Percentiles rank a stretch among this genome's conserved stretches.
Conservation (phyloP, 2,888 invertebrate species). For the Agonopterix arenella region DNA sequence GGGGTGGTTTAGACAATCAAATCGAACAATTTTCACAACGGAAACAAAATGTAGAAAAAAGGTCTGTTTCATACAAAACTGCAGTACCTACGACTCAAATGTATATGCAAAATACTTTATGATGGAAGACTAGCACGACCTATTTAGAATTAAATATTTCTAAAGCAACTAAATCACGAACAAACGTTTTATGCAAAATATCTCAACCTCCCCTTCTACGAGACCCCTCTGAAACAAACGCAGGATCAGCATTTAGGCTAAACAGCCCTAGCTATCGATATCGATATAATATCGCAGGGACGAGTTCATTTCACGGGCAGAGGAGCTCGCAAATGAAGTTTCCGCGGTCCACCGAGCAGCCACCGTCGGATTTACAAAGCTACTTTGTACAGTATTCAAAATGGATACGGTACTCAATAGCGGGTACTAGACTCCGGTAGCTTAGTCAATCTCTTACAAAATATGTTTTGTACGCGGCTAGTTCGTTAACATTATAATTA, state of each 20-base stretch:
- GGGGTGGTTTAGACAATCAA: too few species aligned
- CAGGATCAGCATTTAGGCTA: slow-evolving; percentile 26
- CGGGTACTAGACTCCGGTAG: too few species aligned
- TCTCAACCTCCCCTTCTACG: background rate
- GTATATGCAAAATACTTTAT: too few species aligned
- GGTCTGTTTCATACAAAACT: too few species aligned
- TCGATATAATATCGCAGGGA: slow-evolving; percentile 46
- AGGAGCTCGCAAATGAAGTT: slow-evolving; percentile 74
- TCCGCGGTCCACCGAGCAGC: slow-evolving; percentile 58
- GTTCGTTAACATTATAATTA: too few species aligned
- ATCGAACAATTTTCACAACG: too few species aligned
- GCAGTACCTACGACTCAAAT: too few species aligned
- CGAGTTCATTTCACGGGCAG: slow-evolving; percentile 76
- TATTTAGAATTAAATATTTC: too few species aligned
- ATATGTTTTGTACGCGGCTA: too few species aligned
- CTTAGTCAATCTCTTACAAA: too few species aligned
- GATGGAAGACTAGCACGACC: too few species aligned
- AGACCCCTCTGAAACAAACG: slow-evolving; percentile 13
- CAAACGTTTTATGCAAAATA: slow-evolving; percentile 3
- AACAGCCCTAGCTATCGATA: slow-evolving; percentile 24
- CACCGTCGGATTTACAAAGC: slow-evolving; percentile 10
- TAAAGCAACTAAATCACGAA: slow-evolving; percentile 2
- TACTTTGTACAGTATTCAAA: background rate
- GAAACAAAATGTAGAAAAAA: too few species aligned
- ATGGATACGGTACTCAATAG: background rate